Conservation (phyloP, 1,140 invertebrate species). For the Eurosta solidaginis region DNA sequence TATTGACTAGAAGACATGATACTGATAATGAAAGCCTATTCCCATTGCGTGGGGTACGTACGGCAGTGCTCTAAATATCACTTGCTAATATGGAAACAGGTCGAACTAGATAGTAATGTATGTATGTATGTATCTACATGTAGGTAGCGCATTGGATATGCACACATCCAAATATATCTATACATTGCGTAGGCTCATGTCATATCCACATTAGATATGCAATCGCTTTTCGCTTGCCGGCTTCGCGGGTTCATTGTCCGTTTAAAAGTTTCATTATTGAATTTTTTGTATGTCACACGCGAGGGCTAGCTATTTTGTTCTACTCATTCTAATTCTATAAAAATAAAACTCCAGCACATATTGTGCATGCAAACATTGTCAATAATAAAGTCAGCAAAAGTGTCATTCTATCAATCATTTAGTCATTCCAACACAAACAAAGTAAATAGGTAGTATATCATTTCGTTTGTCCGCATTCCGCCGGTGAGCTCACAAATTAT, state of each 20-base stretch:
- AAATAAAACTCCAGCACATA: conserved; percentile 13
- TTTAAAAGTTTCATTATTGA: conserved; percentile 3
- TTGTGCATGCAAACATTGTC: neutral
- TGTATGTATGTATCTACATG: no score
- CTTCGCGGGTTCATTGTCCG: neutral
- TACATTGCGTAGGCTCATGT: neutral
- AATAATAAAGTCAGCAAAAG: neutral
- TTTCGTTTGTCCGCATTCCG: conserved; percentile 17
- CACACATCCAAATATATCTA: neutral
- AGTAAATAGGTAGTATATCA: no score
- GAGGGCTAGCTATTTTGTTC: neutral
- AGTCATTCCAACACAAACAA: neutral
- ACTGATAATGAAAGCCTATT: no score
- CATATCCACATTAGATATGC: neutral
- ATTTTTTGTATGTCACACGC: neutral
- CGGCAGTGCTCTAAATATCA: no score
- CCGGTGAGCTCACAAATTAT: neutral
- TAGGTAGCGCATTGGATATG: no score
- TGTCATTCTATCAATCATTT: conserved; percentile 13
- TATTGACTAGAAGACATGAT: no score
- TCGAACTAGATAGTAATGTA: no score
- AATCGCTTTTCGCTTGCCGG: neutral
- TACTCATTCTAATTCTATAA: neutral
- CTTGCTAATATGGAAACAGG: no score
- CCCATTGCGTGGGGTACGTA: no score